A percentile compares a stretch with the other conserved stretches of the same genome.
Conservation (phyloP, 2,113 vertebrate genomes). For the Amblyornis subalaris region DNA sequence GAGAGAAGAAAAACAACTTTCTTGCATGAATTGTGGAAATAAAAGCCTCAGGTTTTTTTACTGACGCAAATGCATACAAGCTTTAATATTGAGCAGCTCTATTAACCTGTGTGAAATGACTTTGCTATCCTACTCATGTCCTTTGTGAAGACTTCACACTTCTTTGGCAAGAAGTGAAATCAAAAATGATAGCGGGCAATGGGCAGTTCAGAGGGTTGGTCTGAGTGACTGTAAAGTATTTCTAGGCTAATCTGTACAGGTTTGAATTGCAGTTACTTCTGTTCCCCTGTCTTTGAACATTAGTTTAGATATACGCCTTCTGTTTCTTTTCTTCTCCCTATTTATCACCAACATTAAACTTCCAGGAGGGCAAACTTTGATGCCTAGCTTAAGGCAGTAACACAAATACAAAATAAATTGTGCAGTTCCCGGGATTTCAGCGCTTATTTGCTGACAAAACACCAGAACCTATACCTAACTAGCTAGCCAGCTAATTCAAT, state of each 20-base stretch:
- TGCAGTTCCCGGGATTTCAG: not conserved
- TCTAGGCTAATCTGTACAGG: not conserved
- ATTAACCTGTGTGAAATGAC: not conserved
- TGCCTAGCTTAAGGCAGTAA: not conserved
- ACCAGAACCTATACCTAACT: not conserved
- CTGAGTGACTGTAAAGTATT: not conserved
- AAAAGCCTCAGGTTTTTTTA: not conserved
- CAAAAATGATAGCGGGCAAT: not conserved
- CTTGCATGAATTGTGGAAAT: not conserved
- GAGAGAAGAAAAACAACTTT: not conserved
- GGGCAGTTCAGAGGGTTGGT: not conserved
- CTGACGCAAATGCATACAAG: rapidly evolving
- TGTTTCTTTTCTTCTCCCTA: not conserved
- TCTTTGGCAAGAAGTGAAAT: not conserved
- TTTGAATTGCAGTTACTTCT: not conserved
- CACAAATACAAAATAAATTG: not conserved
- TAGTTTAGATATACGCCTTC: not conserved
- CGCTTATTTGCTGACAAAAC: not conserved
- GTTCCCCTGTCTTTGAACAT: not conserved
- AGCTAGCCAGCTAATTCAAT: not conserved
- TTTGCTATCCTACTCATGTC: not conserved
- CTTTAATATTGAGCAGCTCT: not conserved
- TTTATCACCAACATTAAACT: not conserved
- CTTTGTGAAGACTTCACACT: not conserved
- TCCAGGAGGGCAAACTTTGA: not conserved